Conservation (phyloP, 2,797 vertebrate species). For the Enteromius fasciolatus region DNA sequence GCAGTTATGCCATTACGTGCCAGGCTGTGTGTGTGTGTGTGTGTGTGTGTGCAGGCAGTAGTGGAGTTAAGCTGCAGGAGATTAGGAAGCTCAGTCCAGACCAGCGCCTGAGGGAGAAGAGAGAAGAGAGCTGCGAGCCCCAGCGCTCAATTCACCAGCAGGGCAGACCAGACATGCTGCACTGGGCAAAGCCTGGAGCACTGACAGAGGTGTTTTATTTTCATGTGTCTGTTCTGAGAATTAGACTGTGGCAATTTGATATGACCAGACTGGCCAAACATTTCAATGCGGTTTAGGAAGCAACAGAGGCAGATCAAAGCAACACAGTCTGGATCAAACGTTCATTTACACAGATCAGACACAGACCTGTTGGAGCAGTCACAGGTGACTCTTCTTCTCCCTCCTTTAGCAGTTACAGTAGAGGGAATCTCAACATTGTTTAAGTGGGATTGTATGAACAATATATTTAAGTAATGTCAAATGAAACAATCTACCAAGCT, state of each 20-base stretch:
- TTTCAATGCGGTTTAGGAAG: neutral
- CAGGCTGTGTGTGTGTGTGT: slow-evolving; percentile 18
- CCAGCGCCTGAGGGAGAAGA: slow-evolving; percentile 51
- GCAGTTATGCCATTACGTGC: slow-evolving; percentile 33
- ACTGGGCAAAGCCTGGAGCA: slow-evolving; percentile 36
- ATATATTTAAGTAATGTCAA: neutral
- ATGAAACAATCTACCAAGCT: neutral
- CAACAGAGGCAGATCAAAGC: slow-evolving; percentile 19
- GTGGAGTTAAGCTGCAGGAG: slow-evolving; percentile 68
- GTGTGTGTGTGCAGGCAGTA: slow-evolving; percentile 31
- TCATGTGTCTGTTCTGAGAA: slow-evolving; percentile 6
- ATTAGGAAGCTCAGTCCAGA: slow-evolving; percentile 70
- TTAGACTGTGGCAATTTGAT: slow-evolving; percentile 16
- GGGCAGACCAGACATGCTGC: slow-evolving; percentile 61
- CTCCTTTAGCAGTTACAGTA: neutral
- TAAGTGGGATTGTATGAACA: neutral
- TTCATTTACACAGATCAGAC: slow-evolving; percentile 11
- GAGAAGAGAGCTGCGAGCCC: slow-evolving; percentile 58
- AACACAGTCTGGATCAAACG: slow-evolving; percentile 2
- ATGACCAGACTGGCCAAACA: slow-evolving; percentile 20
- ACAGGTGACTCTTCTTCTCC: neutral
- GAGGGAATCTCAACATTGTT: neutral
- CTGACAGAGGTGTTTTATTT: slow-evolving; percentile 27
- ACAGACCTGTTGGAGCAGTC: neutral
- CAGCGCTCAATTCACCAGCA: slow-evolving; percentile 63